Conservation (phyloP, 2,797 vertebrate genomes). For the Sebastiscus tertius region DNA sequence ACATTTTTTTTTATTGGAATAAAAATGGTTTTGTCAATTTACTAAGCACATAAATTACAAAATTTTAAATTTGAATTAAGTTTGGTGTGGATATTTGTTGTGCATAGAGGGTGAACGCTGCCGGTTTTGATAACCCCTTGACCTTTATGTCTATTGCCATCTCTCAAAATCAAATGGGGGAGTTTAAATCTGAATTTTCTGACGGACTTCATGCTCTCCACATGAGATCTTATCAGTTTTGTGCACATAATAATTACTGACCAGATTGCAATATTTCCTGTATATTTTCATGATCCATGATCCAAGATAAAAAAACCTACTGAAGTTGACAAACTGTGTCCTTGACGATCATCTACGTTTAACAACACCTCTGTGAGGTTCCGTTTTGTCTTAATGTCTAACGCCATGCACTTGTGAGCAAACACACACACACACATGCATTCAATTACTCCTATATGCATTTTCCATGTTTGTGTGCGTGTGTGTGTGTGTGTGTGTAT, state of each 20-base stretch:
- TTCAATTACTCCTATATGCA: not conserved
- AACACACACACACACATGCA: not conserved
- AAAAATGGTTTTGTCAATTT: not conserved
- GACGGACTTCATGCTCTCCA: no score
- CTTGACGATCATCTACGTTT: not conserved
- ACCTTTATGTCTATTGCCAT: not conserved
- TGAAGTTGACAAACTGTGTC: not conserved
- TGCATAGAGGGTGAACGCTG: not conserved
- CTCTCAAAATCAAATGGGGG: not conserved
- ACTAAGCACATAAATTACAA: not conserved
- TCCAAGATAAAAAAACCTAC: not conserved
- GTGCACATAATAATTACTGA: not conserved
- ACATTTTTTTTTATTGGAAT: not conserved
- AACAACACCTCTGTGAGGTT: not conserved
- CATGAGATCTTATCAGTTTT: not conserved
- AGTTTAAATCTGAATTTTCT: not conserved
- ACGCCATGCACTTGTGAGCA: not conserved
- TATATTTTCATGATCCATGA: not conserved
- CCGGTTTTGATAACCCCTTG: not conserved
- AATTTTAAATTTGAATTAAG: not conserved
- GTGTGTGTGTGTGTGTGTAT: conserved; percentile 1
- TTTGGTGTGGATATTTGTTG: not conserved
- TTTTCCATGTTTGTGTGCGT: not conserved
- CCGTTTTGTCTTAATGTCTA: not conserved
- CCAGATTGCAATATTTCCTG: not conserved